phyloP scores from a whole-genome alignment of 2,797 vertebrate species.

The Petrocephalus schoutedeni region DNA sequence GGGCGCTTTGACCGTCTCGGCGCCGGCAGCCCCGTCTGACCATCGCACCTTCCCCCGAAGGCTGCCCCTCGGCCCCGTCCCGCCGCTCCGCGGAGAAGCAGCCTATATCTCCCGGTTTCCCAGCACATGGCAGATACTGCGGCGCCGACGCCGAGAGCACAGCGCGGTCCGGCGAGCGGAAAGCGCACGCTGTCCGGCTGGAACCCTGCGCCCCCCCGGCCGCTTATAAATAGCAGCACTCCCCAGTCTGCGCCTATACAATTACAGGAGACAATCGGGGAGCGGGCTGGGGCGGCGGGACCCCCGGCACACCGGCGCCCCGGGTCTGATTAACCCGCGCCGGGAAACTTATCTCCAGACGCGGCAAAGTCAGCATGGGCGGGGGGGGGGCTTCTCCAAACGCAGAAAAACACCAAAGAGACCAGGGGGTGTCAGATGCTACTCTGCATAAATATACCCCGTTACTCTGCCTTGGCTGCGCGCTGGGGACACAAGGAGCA shows the following conservation, averaged over 20 bases:
- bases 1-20: not conserved
- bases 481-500: not conserved
- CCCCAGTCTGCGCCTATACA: constrained; percentile 12
- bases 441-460: not conserved
- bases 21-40: not conserved
- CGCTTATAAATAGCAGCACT: constrained; percentile 27
- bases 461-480: not conserved
- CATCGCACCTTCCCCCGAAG: not conserved
- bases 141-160: not conserved
- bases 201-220: constrained; percentile 8
- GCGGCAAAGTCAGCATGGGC: not conserved
- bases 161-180: not conserved
- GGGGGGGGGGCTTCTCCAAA: not conserved
- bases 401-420: not conserved
- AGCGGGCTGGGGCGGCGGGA: not conserved
- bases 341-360: not conserved
- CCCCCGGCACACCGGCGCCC: not conserved
- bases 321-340: not conserved
- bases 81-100: not conserved
- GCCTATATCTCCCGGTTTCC: not conserved
- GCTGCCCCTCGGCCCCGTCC: not conserved
- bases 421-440: not conserved
- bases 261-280: not conserved
- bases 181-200: not conserved
- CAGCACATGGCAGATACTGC: not conserved